Percentiles rank a stretch among this genome's conserved stretches.
Conservation (phyloP, 2,797 vertebrate genomes). For the Poecilia gillii region DNA sequence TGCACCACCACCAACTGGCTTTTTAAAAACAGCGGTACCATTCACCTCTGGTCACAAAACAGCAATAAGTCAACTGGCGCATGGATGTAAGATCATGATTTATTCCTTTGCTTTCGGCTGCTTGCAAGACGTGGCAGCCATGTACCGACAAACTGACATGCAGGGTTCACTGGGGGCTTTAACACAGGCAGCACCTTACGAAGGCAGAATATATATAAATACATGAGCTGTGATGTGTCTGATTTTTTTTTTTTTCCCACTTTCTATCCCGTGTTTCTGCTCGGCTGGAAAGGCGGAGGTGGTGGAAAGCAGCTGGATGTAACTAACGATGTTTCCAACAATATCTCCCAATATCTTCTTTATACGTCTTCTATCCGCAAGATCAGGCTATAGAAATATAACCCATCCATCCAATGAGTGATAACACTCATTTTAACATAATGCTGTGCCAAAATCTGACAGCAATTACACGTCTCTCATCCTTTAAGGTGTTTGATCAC, state of each 20-base stretch:
- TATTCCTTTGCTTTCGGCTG: constrained; percentile 90
- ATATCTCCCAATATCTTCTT: constrained; percentile 50
- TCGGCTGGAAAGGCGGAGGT: constrained; percentile 64
- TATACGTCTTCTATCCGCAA: constrained; percentile 44
- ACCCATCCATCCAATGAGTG: constrained; percentile 51
- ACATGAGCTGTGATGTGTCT: background rate
- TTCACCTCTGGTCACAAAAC: constrained; percentile 90
- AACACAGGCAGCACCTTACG: constrained; percentile 82
- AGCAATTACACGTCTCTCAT: constrained; percentile 58
- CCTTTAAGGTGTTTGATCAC: constrained; percentile 60
- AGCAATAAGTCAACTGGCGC: constrained; percentile 93
- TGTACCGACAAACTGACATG: constrained; percentile 86
- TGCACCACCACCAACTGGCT: constrained; percentile 68
- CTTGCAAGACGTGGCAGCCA: constrained; percentile 76
- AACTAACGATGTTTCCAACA: constrained; percentile 73
- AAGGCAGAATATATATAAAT: constrained; percentile 70
- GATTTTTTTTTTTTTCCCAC: constrained; percentile 44
- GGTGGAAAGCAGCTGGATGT: constrained; percentile 72
- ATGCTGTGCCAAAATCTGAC: constrained; percentile 59
- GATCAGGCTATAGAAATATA: constrained; percentile 50
- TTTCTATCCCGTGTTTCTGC: constrained; percentile 57
- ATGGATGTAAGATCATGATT: constrained; percentile 95
- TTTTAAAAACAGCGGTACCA: constrained; percentile 84
- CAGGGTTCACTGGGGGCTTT: constrained; percentile 83
- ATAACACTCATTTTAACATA: constrained; percentile 45